Conservation (phyloP, 2,113 vertebrate species). For the Zosterops japonicus region DNA sequence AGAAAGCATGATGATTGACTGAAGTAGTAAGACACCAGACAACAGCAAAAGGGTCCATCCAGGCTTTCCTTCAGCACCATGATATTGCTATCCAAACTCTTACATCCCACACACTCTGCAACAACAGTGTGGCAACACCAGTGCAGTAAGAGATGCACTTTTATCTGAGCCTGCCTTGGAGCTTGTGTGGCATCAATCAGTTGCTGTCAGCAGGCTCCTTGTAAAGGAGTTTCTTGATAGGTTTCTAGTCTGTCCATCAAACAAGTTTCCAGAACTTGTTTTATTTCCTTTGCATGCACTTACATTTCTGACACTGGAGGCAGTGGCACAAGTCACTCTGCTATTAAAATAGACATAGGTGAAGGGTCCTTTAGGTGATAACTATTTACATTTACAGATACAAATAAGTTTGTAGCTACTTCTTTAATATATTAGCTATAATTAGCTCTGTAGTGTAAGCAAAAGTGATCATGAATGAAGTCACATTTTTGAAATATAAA, state of each 20-base stretch:
- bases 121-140: constrained; percentile 13
- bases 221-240: neutral
- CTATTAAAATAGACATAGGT: constrained; percentile 41
- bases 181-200: neutral
- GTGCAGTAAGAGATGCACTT: neutral
- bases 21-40: constrained; percentile 76
- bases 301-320: constrained; percentile 31
- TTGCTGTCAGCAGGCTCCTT: constrained; percentile 6
- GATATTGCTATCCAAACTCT: constrained; percentile 56
- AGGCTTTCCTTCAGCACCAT: constrained; percentile 82
- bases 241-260: neutral
- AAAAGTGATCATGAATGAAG: constrained; percentile 52
- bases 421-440: constrained; percentile 11
- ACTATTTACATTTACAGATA: constrained; percentile 23
- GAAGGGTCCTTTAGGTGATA: neutral
- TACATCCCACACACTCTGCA: neutral
- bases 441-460: constrained; percentile 19
- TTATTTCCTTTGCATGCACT: neutral
- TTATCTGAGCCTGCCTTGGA: constrained; percentile 23
- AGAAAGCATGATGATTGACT: constrained; percentile 77
- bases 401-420: neutral
- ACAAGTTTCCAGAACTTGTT: constrained; percentile 31
- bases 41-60: constrained; percentile 78
- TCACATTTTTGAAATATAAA: constrained; percentile 63
- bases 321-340: constrained; percentile 12